These are phyloP conservation scores for Spongilla lacustris DNA, from an alignment of 37 sponge, comb jelly and placozoan genomes.

Conservation along the genomic window DNA sequence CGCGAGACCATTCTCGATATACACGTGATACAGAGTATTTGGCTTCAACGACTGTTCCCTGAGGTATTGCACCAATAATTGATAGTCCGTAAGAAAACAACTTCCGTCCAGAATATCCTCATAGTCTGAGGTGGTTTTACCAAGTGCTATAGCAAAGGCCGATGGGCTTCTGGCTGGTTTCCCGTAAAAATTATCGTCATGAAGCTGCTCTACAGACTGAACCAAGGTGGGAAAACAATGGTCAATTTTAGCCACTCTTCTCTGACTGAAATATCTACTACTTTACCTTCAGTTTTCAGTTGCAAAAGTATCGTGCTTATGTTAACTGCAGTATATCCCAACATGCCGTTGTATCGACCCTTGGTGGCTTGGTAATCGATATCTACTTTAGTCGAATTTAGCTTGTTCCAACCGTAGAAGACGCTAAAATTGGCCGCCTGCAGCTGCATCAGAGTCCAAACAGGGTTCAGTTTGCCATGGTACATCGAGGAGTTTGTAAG, in stretches of 20 bases:
- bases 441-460: background rate
- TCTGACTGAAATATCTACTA: background rate
- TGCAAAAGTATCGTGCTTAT: background rate
- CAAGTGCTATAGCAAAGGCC: background rate
- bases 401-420: background rate
- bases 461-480: background rate
- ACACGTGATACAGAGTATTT: conserved; percentile 10
- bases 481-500: background rate
- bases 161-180: background rate
- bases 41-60: background rate
- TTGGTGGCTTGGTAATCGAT: background rate
- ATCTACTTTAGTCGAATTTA: background rate
- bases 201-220: background rate
- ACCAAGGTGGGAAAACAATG: background rate
- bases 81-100: background rate
- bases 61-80: background rate
- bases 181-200: background rate
- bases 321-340: background rate
- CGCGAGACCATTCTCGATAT: conserved; percentile 36
- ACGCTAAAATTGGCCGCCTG: background rate
- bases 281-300: background rate
- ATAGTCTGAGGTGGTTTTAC: background rate
- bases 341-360: background rate
- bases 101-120: too few relatives aligned
- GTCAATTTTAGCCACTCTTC: background rate